These are phyloP conservation scores for Pangasius djambal DNA, from an alignment of 2,797 vertebrate genomes.

Conservation along the genomic window DNA sequence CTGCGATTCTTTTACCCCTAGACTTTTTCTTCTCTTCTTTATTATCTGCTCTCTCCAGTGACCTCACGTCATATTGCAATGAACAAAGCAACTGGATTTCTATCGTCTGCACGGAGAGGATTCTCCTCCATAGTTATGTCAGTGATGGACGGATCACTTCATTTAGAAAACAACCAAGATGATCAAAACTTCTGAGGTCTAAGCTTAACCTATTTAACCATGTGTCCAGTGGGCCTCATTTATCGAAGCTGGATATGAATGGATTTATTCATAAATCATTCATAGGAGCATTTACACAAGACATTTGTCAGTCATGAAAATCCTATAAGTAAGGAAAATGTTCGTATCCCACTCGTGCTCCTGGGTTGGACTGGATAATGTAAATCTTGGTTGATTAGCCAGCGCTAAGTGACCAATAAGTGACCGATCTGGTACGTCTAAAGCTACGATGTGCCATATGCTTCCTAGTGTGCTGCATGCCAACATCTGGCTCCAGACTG, in stretches of 20 bases:
- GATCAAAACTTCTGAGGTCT: not conserved
- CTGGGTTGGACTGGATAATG: not conserved
- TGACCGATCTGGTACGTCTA: not conserved
- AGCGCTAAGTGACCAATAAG: not conserved
- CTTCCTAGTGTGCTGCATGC: not conserved
- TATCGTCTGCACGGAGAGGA: constrained; percentile 51
- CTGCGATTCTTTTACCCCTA: not conserved
- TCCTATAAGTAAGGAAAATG: not conserved
- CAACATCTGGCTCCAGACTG: not conserved
- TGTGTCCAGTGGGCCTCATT: not conserved
- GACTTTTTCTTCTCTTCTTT: not conserved
- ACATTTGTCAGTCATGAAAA: not conserved
- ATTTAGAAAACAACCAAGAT: not conserved
- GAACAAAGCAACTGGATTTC: constrained; percentile 49
- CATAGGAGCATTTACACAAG: not conserved
- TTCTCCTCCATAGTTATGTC: not conserved
- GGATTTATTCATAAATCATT: not conserved
- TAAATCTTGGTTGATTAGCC: not conserved
- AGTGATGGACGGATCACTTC: not conserved
- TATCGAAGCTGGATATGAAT: not conserved
- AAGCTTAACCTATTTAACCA: not conserved
- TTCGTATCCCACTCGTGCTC: not conserved
- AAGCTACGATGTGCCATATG: not conserved
- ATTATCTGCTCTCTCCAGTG: not conserved
- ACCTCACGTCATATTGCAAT: not conserved